These are phyloP conservation scores for Gymnocypris eckloni DNA, from an alignment of 2,797 vertebrate genomes.

Conservation along the genomic window DNA sequence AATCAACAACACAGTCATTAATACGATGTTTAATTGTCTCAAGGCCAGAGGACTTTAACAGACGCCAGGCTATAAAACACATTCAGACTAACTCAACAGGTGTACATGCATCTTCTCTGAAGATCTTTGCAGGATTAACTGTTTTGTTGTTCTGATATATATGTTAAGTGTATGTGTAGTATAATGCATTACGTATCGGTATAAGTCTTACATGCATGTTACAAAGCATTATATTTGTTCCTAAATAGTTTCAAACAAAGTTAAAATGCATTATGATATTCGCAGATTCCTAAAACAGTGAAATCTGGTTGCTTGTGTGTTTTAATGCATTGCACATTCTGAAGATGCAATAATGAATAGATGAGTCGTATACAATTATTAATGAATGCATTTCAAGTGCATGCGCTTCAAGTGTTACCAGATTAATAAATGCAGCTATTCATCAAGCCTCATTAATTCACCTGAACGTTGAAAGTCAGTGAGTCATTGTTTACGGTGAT, in stretches of 20 bases:
- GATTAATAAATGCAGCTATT: not conserved
- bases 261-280: not conserved
- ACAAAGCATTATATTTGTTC: not conserved
- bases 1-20: not conserved
- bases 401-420: not conserved
- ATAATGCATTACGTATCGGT: not conserved
- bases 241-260: not conserved
- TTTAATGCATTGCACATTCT: not conserved
- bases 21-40: not conserved
- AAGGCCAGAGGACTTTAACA: not conserved
- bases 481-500: not conserved
- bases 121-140: not conserved
- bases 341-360: not conserved
- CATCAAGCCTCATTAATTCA: not conserved
- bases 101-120: not conserved
- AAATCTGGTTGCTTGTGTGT: not conserved
- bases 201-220: not conserved
- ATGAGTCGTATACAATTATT: not conserved
- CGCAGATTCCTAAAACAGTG: not conserved
- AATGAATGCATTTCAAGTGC: not conserved
- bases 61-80: not conserved
- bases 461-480: not conserved
- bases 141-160: not conserved
- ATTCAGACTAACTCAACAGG: not conserved
- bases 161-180: not conserved